Evolutionary conservation across 2,113 vertebrate genomes (phyloP).

Genomic region (Lagopus muta): DNA sequence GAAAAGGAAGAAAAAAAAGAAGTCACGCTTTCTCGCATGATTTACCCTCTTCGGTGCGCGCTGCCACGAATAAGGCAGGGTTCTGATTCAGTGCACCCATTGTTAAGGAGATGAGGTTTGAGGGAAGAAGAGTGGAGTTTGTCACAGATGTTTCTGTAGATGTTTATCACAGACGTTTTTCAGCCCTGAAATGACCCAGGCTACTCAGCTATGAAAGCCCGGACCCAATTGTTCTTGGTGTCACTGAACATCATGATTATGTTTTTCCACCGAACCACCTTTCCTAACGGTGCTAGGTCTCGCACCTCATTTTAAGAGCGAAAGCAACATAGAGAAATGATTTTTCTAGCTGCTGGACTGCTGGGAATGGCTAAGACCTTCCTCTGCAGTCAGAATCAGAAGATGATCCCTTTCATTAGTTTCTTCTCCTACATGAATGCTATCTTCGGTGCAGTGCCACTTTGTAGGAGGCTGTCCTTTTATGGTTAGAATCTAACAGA

Average conservation of each 20-base stretch:
- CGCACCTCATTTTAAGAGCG: background rate
- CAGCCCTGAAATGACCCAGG: background rate
- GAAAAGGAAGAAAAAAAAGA: background rate
- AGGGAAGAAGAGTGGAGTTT: background rate
- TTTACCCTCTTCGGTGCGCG: background rate
- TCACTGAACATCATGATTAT: accelerated
- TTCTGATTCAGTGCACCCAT: accelerated
- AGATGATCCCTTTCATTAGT: background rate
- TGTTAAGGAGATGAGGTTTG: background rate
- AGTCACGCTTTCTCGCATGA: background rate
- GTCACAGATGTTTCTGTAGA: accelerated
- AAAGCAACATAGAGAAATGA: background rate
- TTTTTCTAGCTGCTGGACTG: background rate
- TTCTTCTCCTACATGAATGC: accelerated
- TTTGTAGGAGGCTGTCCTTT: accelerated
- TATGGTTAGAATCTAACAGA: background rate
- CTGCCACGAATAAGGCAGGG: background rate
- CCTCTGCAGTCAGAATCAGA: background rate
- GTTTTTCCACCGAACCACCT: background rate
- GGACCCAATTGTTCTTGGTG: background rate
- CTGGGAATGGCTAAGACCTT: background rate
- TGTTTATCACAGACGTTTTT: background rate
- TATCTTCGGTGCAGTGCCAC: background rate
- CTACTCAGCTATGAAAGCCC: accelerated
- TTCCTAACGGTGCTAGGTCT: accelerated